Evolutionary conservation across 2,797 vertebrate species (phyloP).

Genomic region (Pseudomugil tenellus): DNA sequence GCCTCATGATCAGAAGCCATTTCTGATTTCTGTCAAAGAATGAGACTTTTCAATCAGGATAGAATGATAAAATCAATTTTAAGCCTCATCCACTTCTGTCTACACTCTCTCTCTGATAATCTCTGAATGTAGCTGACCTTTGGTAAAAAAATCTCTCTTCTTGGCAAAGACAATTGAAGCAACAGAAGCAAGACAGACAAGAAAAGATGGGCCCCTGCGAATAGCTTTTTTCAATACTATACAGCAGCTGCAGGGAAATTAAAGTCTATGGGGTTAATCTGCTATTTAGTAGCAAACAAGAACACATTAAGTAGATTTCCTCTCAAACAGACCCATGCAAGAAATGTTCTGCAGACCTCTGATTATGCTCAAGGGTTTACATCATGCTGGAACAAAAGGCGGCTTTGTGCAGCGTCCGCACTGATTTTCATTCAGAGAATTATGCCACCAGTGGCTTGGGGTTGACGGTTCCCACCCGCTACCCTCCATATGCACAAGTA

Average conservation of each 20-base stretch:
- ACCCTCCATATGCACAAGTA: conserved; percentile 24
- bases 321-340: conserved; percentile 33
- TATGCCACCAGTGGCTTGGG: conserved; percentile 14
- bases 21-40: neutral
- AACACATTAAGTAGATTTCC: conserved; percentile 59
- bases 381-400: conserved; percentile 38
- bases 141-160: conserved; percentile 29
- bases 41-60: conserved; percentile 17
- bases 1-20: too few relatives aligned
- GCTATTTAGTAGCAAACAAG: conserved; percentile 67
- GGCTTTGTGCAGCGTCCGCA: conserved; percentile 21
- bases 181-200: conserved; percentile 34
- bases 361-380: conserved; percentile 46
- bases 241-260: conserved; percentile 44
- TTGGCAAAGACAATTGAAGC: conserved; percentile 38
- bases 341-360: conserved; percentile 41
- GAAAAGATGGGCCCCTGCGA: conserved; percentile 30
- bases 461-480: conserved; percentile 9
- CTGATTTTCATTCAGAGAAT: conserved; percentile 48
- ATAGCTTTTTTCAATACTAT: conserved; percentile 43
- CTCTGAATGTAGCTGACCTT: conserved; percentile 39
- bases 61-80: neutral
- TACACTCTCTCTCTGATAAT: conserved; percentile 41
- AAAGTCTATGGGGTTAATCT: conserved; percentile 58
- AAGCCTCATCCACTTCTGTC: conserved; percentile 37